These are phyloP conservation scores for Arvicanthis niloticus DNA, from an alignment of 2,113 vertebrate species.

Conservation along the genomic window DNA sequence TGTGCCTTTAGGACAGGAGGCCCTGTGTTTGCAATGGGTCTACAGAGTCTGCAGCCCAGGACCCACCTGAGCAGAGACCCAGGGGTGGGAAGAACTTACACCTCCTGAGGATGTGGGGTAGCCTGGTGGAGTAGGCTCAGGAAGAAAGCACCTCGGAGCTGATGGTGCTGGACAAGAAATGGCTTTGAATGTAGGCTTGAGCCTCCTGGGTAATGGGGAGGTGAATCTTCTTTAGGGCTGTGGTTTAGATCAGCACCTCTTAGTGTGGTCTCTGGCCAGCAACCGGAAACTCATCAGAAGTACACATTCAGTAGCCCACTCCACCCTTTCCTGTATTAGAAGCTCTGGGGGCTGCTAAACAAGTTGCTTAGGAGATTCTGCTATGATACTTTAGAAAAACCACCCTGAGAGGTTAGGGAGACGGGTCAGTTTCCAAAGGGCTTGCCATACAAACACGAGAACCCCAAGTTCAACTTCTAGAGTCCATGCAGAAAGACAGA, in stretches of 20 bases:
- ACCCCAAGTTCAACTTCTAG: neutral
- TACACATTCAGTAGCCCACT: neutral
- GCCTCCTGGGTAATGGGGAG: neutral
- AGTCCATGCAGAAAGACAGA: neutral
- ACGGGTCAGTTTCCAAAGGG: neutral
- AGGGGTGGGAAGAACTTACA: neutral
- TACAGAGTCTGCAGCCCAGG: neutral
- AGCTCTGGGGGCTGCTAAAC: neutral
- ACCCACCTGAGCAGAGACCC: neutral
- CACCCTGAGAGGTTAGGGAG: neutral
- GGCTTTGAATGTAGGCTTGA: neutral
- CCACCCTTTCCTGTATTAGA: neutral
- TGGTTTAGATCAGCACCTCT: neutral
- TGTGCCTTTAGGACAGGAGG: too few species aligned
- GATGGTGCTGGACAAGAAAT: neutral
- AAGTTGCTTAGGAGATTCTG: neutral
- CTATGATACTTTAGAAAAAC: neutral
- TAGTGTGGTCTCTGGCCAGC: neutral
- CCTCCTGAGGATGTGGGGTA: neutral
- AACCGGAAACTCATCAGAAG: neutral
- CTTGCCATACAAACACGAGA: neutral
- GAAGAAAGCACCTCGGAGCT: neutral
- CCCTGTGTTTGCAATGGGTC: neutral
- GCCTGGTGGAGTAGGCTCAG: neutral
- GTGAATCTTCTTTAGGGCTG: neutral